A percentile compares a stretch with the other conserved stretches of the same genome.
These are phyloP conservation scores for Xiphophorus maculatus DNA, from an alignment of 2,113 vertebrate species.

Conservation along the genomic window DNA sequence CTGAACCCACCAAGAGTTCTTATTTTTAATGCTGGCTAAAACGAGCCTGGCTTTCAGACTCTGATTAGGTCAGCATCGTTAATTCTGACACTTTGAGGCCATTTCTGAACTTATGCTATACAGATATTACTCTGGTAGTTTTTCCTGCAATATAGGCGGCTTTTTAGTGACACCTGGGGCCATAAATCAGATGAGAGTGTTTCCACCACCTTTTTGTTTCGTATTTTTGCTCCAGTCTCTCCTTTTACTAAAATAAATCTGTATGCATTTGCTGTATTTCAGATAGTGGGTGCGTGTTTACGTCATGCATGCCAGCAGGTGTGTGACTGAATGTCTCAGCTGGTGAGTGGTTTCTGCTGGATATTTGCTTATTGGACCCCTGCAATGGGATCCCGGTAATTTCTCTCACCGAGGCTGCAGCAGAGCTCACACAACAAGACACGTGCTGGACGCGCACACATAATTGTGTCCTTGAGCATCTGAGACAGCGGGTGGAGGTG, in stretches of 20 bases:
- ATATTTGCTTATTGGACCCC: constrained; percentile 22
- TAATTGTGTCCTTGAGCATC: constrained; percentile 38
- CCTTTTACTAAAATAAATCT: constrained; percentile 39
- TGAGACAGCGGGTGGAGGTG: not conserved
- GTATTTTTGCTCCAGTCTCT: constrained; percentile 9
- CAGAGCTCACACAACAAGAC: not conserved
- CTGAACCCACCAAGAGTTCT: not conserved
- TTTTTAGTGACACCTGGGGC: constrained; percentile 42
- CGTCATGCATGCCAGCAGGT: constrained; percentile 71
- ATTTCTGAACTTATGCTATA: constrained; percentile 8
- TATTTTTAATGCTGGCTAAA: constrained; percentile 12
- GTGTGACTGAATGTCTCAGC: not conserved
- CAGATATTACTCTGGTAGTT: not conserved
- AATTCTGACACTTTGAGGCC: constrained; percentile 50
- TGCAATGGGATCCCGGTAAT: not conserved
- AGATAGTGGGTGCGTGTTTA: not conserved
- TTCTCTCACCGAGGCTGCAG: constrained; percentile 24
- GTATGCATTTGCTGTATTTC: constrained; percentile 51
- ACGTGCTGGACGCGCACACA: not conserved
- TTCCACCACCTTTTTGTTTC: constrained; percentile 5
- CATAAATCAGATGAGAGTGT: constrained; percentile 29
- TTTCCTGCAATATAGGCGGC: constrained; percentile 33
- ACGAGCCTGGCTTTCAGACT: constrained; percentile 24
- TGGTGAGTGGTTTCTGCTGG: constrained; percentile 17
- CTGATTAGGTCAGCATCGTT: constrained; percentile 35